Conservation (phyloP, 2,888 invertebrate species). For the Lithosia quadra region DNA sequence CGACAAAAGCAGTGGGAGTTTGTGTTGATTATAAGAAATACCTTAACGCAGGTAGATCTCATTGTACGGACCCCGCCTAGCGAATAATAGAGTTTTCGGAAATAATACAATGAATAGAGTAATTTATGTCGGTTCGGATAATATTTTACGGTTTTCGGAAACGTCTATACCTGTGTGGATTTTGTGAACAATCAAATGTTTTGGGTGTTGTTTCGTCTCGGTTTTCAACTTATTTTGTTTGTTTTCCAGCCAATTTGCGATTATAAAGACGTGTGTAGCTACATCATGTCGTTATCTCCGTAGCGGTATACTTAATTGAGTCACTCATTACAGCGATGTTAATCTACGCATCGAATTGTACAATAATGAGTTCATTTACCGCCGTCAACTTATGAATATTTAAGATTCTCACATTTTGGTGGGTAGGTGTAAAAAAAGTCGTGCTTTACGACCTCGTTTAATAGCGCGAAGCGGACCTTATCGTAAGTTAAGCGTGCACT, state of each 20-base stretch:
- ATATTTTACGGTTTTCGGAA: slow-evolving; percentile 82
- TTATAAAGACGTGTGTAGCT: slow-evolving; percentile 67
- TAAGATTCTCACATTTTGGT: slow-evolving; percentile 63
- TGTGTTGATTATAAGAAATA: slow-evolving; percentile 80
- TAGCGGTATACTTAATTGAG: slow-evolving; percentile 71
- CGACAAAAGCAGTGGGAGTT: slow-evolving; percentile 80
- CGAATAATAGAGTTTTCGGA: slow-evolving; percentile 85
- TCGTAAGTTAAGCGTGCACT: slow-evolving; percentile 39
- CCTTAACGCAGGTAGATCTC: slow-evolving; percentile 78
- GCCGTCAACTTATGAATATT: slow-evolving; percentile 77
- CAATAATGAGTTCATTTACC: slow-evolving; percentile 80
- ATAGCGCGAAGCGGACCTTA: slow-evolving; percentile 57
- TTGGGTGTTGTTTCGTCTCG: slow-evolving; percentile 77
- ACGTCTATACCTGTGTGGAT: slow-evolving; percentile 65
- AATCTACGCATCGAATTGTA: slow-evolving; percentile 74
- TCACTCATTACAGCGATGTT: slow-evolving; percentile 72
- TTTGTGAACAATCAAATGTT: slow-evolving; percentile 69
- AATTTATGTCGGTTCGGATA: slow-evolving; percentile 81
- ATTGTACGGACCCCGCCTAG: slow-evolving; percentile 77
- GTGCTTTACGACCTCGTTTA: slow-evolving; percentile 65
- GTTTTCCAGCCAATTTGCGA: slow-evolving; percentile 83
- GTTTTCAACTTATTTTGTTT: slow-evolving; percentile 77
- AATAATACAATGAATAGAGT: slow-evolving; percentile 82
- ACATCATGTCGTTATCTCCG: slow-evolving; percentile 60
- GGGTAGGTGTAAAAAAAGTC: slow-evolving; percentile 64